Evolutionary conservation across 2,888 invertebrate species (phyloP).

Genomic region (Eupithecia insigniata): DNA sequence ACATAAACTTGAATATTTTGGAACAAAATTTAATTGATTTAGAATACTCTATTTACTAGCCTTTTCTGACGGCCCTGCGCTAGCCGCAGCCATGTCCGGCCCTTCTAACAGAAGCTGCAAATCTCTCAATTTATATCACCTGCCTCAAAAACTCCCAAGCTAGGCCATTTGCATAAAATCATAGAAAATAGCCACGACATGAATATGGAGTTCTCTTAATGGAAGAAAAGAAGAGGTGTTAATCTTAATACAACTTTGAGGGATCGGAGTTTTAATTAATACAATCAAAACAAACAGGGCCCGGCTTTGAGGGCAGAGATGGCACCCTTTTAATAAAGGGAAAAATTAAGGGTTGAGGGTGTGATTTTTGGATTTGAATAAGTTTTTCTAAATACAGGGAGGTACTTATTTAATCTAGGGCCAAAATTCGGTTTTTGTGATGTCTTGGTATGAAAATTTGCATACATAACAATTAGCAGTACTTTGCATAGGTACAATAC

Average conservation of each 20-base stretch:
- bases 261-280: conserved; percentile 80
- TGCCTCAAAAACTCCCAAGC: conserved; percentile 28
- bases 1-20: neutral
- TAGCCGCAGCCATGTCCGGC: neutral
- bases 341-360: conserved; percentile 19
- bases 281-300: conserved; percentile 83
- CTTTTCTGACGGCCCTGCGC: neutral
- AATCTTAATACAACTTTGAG: conserved; percentile 79
- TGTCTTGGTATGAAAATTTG: neutral
- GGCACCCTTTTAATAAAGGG: conserved; percentile 32
- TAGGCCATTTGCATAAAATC: conserved; percentile 42
- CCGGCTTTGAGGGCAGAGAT: conserved; percentile 68
- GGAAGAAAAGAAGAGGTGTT: conserved; percentile 81
- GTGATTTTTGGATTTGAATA: conserved; percentile 1
- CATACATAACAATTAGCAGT: neutral
- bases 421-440: neutral
- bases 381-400: conserved; percentile 3
- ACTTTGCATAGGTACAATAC: neutral
- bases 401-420: neutral
- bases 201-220: conserved; percentile 75
- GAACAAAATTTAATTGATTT: neutral
- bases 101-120: neutral
- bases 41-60: neutral
- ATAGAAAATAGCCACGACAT: conserved; percentile 54
- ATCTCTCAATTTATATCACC: neutral